Evolutionary conservation across 1,140 invertebrate genomes (phyloP).

Genomic region (Drosophila triauraria): DNA sequence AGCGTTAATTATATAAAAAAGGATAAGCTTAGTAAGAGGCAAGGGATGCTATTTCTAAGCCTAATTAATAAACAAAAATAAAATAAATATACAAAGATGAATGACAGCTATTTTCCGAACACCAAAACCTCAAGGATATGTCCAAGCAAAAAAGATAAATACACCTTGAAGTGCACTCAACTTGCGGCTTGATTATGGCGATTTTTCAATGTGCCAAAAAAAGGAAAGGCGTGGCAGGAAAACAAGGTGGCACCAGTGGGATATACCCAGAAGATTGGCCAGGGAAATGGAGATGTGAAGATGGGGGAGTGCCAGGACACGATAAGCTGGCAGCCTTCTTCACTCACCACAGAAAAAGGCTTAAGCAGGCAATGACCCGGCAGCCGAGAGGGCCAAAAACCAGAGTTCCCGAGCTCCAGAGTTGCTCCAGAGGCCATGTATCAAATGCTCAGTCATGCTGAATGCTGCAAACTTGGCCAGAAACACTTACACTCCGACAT

Average conservation of each 20-base stretch:
- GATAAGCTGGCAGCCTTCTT: conserved; percentile 10
- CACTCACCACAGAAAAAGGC: conserved; percentile 14
- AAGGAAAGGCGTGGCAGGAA: conserved; percentile 7
- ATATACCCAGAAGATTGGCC: conserved; percentile 4
- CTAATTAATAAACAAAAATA: background rate
- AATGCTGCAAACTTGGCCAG: conserved; percentile 51
- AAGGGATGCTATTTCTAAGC: too few relatives aligned
- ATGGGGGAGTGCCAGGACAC: background rate
- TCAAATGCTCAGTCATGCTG: conserved; percentile 66
- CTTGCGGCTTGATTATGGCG: conserved; percentile 27
- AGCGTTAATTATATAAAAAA: too few relatives aligned
- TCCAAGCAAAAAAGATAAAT: background rate
- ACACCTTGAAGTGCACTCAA: background rate
- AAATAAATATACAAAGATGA: background rate
- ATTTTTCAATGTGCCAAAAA: conserved; percentile 44
- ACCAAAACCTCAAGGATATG: background rate
- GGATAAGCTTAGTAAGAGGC: too few relatives aligned
- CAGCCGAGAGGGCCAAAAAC: background rate
- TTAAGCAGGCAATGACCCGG: conserved; percentile 43
- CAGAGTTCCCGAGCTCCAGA: background rate
- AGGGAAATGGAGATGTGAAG: conserved; percentile 5
- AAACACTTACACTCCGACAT: background rate
- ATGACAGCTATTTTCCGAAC: too few relatives aligned
- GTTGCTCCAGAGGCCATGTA: conserved; percentile 16
- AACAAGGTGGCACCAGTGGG: conserved; percentile 18